Base-by-base conservation (phyloP, 2,888 invertebrate species). In the Xestoiulus laeticollis region DNA sequence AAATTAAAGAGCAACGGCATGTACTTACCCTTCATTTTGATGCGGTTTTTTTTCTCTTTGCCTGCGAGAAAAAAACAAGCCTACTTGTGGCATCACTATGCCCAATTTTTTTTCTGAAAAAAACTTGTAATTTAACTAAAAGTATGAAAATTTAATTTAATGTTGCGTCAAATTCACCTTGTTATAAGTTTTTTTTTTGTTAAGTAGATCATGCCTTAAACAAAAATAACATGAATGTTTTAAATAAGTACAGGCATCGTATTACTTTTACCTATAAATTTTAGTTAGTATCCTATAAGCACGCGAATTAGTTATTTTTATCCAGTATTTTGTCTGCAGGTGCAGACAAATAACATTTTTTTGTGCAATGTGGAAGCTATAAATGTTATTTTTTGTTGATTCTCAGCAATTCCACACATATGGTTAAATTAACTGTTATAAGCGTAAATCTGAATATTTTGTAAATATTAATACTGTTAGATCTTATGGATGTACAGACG, bases 1-100 rank as follows among this genome's bases (percentile, higher is more conserved):
- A 68, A 68, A 68, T 68, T 68, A 68, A 68, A 68, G 68, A 68
- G 68, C 68, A 68, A 68, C 68, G 68, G 68, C 68, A 26, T 68
- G 8, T 68, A 68, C 68, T 68, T 68, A 12, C 68, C 68, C 68
- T 68, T 68, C 68, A 26, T 68, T 68, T 22, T 26, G 26, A 68
- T 68, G 68, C 68, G 68, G 68, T 68, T 68, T 68, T 26, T n/a
- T n/a, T n/a, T n/a, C n/a, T n/a, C n/a, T n/a, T 26, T 68, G 68
- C 22, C 22, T 0, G 10, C 10, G 26, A 68, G 26, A 68, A 68
- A 68, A n/a, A 68, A 68, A 68, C 26, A 26, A 68, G 26, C 10
- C 68, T 68, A 68, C 68, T 68, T 68, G 68, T 68, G 68, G 68
- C 5, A 68, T 68, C 68, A 8, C 68, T 26, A 68, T 22, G 5